Percentiles rank a stretch among this genome's conserved stretches.
Conservation (phyloP, 2,113 vertebrate species). For the Ailurus styani region DNA sequence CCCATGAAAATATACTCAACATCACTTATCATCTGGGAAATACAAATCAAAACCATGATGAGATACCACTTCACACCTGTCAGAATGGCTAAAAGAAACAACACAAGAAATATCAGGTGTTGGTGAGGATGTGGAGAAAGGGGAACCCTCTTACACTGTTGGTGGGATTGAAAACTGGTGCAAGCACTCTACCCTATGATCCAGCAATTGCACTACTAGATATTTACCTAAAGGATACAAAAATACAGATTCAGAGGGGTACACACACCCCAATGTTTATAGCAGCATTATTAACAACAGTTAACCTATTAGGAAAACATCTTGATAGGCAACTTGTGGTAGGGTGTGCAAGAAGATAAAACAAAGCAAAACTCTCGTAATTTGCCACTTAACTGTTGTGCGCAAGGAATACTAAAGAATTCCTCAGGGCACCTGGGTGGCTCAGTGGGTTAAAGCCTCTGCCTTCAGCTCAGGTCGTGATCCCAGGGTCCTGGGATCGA, state of each 20-base stretch:
- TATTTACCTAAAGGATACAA: background rate
- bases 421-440: no score
- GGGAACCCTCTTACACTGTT: background rate
- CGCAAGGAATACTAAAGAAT: background rate
- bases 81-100: background rate
- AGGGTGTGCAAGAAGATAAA: background rate
- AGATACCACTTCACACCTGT: background rate
- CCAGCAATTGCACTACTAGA: background rate
- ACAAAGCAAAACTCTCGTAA: background rate
- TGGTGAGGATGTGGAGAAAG: background rate
- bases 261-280: background rate
- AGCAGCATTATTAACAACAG: background rate
- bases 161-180: background rate
- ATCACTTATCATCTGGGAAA: background rate
- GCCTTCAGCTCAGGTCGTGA: no score
- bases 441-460: no score
- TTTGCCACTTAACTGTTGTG: background rate
- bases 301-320: background rate
- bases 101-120: background rate
- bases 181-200: background rate
- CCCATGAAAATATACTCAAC: background rate
- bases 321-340: background rate
- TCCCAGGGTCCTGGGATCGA: no score
- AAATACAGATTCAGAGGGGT: background rate
- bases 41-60: background rate